A percentile compares a stretch with the other conserved stretches of the same genome.
Conservation (phyloP, 2,797 vertebrate genomes). For the Podarcis lilfordi region DNA sequence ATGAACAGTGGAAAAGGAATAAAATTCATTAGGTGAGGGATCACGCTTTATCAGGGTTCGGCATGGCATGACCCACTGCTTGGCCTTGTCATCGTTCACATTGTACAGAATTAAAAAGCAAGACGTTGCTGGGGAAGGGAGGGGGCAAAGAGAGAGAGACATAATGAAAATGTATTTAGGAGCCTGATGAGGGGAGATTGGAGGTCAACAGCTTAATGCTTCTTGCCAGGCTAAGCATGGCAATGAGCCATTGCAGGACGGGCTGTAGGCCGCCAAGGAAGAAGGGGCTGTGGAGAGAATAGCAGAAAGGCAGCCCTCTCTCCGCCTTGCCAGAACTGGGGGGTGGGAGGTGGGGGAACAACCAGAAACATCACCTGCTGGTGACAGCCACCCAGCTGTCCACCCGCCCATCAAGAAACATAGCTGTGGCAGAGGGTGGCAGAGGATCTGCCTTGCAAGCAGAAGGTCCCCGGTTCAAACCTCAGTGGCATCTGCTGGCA, state of each 20-base stretch:
- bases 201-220: accelerated
- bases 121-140: no score
- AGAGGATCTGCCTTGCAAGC: no score
- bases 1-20: no score
- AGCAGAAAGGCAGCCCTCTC: neutral
- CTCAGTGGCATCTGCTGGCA: no score
- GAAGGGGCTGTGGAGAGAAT: neutral
- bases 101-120: neutral
- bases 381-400: no score
- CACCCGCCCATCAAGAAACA: neutral
- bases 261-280: no score
- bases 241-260: neutral
- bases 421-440: neutral
- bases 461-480: no score
- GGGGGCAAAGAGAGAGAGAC: neutral
- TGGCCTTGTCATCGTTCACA: neutral
- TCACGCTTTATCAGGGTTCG: neutral
- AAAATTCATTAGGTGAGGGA: neutral
- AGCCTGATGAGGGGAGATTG: neutral
- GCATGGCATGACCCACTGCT: neutral
- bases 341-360: neutral
- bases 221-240: slow-evolving; percentile 14
- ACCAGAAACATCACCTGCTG: neutral
- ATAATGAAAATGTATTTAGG: neutral
- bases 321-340: neutral